Conservation (phyloP, 64 coral and sea anemone genomes). For the Montipora efflorescens region DNA sequence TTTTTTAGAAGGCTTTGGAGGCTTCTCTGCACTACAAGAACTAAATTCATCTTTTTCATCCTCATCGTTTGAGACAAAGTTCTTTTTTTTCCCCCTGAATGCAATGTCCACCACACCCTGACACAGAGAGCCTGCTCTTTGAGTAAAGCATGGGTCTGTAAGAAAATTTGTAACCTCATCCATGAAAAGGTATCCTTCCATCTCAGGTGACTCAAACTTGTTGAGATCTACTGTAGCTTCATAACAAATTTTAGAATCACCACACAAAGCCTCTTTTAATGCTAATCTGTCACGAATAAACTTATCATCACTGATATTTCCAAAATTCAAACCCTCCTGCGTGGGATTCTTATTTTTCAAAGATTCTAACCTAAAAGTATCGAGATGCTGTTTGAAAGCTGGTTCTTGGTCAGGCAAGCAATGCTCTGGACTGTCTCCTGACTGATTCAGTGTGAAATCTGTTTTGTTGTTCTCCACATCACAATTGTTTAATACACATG, state of each 20-base stretch:
- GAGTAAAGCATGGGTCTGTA: background rate
- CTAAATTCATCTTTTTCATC: no score
- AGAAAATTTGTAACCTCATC: constrained; percentile 28
- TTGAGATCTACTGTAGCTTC: constrained; percentile 63
- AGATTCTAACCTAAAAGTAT: background rate
- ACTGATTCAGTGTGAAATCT: no score
- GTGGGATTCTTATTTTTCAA: background rate
- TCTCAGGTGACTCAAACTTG: constrained; percentile 64
- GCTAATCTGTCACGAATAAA: background rate
- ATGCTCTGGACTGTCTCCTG: no score
- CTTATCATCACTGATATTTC: background rate
- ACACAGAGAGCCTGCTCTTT: no score
- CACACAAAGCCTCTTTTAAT: background rate
- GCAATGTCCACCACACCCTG: no score
- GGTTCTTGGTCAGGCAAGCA: background rate
- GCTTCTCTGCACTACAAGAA: no score
- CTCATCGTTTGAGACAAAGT: no score
- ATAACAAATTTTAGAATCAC: background rate
- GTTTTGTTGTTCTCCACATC: no score
- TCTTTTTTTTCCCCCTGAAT: no score
- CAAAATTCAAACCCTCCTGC: background rate
- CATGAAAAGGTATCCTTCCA: constrained; percentile 47
- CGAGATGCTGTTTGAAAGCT: background rate
- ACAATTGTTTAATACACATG: no score
- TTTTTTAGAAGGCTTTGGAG: no score